These are phyloP conservation scores for Philopotamus ludificatus DNA, from an alignment of 1,140 invertebrate species.

Conservation along the genomic window DNA sequence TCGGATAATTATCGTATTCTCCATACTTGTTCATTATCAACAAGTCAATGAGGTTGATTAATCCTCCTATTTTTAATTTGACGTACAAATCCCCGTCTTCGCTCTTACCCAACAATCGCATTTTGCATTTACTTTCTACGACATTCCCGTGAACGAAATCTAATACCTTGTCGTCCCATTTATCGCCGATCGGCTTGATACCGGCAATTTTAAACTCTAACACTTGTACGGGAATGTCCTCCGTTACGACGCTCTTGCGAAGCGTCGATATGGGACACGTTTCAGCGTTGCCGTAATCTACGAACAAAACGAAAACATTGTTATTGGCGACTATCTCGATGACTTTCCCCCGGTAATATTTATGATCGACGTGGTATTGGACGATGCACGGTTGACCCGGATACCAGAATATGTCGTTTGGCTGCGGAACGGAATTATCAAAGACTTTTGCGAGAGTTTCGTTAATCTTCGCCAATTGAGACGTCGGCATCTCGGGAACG, in stretches of 20 bases:
- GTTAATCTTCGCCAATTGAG: slow-evolving; percentile 55
- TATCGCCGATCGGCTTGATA: slow-evolving; percentile 47
- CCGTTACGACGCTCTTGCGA: slow-evolving; percentile 59
- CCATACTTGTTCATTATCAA: slow-evolving; percentile 25
- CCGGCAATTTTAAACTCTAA: slow-evolving; percentile 52
- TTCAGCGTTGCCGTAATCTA: slow-evolving; percentile 67
- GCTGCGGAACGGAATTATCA: slow-evolving; percentile 48
- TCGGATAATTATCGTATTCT: slow-evolving; percentile 1
- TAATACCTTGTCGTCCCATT: slow-evolving; percentile 43
- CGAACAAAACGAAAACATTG: slow-evolving; percentile 56
- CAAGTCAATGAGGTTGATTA: slow-evolving; percentile 20
- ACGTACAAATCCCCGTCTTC: slow-evolving; percentile 23
- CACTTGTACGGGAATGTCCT: slow-evolving; percentile 60
- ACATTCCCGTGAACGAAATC: slow-evolving; percentile 32
- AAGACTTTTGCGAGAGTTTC: slow-evolving; percentile 55
- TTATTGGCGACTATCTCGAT: slow-evolving; percentile 46
- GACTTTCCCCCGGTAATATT: slow-evolving; percentile 64
- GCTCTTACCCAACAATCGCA: slow-evolving; percentile 13
- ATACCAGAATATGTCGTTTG: slow-evolving; percentile 54
- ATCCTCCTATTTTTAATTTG: slow-evolving; percentile 16
- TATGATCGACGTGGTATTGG: slow-evolving; percentile 59
- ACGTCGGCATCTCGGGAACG: slow-evolving; percentile 45
- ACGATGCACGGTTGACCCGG: slow-evolving; percentile 64
- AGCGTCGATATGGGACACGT: slow-evolving; percentile 54
- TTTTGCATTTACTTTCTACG: slow-evolving; percentile 28